Base-by-base conservation (phyloP, 2,113 vertebrate genomes). In the Laterallus jamaicensis region DNA sequence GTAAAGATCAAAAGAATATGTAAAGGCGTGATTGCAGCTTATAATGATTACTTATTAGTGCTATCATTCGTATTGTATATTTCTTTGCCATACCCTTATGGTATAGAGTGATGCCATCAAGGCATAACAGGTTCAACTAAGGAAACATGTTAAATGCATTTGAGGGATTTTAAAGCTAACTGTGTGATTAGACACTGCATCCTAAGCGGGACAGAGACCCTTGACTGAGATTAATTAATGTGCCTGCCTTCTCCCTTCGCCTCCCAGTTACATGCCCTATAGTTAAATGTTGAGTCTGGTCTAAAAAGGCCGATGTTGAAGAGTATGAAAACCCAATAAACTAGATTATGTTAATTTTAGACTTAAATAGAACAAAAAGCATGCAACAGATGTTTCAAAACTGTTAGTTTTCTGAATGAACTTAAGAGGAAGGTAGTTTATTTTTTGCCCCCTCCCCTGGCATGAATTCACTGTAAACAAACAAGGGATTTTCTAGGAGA, bases 331-430 rank as follows among this genome's bases (percentile, higher is more conserved):
- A 93, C 12, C 6, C 19, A 87, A 16, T 82, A 49, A 66, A 76
- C n/a, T 47, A 11, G 15, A 14, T 77, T n/a, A 28, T 62, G 19
- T 20, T 86, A 62, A 95, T 90, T 95, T 93, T 47, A 56, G 66
- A 40, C 32, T 59, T 16, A 12, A 74, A 44, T 35, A 22, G 39
- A 42, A 52, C 15, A 82, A 66, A 78, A 78, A 60, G 29, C 44
- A 15, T 67, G 39, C n/a, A 82, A 49, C 58, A 17, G 11, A 70
- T 82, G 28, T 25, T 75, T 95, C 83, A 90, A 86, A 91, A 90
- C 5, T 60, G 71, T 81, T 96, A 64, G 49, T 93, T 94, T 86
- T 96, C 17, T 82, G 66, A 94, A 87, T 68, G 47, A 88, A 31
- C 42, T 71, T 82, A 64, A 76, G 66, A 67, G 70, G 49, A 77